Evolutionary conservation across 1,140 invertebrate species (phyloP), one percentile per base, ranked within the genome.

Genomic region (Polyergus mexicanus): DNA sequence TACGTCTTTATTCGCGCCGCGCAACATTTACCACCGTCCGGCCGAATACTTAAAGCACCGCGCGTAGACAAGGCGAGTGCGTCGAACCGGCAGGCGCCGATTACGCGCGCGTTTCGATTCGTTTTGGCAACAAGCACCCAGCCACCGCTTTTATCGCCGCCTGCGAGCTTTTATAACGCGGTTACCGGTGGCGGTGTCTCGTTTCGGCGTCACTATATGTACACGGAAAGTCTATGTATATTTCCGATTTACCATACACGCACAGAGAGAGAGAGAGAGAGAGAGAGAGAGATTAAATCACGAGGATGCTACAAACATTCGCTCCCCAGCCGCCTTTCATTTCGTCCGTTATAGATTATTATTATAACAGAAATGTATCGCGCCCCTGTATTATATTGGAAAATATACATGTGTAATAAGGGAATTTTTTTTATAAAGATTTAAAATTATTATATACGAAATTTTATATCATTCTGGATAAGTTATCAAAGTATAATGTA

Each of bases 1-100:
- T 71, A 83, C 56, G 54, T 83, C 78, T 83, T 81, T 83, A 83
- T 83, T 72, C 78, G 78, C 66, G 25, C 54, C 78, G 78, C 38
- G 41, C 54, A 44, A 56, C 65, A 11, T 51, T 25, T 8, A 28
- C 6, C 7, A n/a, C 16, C 28, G 63, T 51, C 35, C 35, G 32
- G 44, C 32, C 44, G 54, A 44, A 13, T 54, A 75, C 54, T 80
- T 6, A 74, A 74, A 74, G 56, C 83, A 68, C 63, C 47, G 76
- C 56, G 74, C 41, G 76, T 88, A 60, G 76, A 56, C 35, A 60
- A 60, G 35, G 22, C 83, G 75, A 35, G 68, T 83, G 68, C 68
- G 60, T 83, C 68, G 78, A 88, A 88, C 87, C 62, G 38, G 47
- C 7, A 51, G 47, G 47, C 47, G 47, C 47, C 13, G 66, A 88